Percentiles rank a stretch among this genome's conserved stretches.
Evolutionary conservation across 2,113 vertebrate genomes (phyloP).

Genomic region (Leuciscus idus): DNA sequence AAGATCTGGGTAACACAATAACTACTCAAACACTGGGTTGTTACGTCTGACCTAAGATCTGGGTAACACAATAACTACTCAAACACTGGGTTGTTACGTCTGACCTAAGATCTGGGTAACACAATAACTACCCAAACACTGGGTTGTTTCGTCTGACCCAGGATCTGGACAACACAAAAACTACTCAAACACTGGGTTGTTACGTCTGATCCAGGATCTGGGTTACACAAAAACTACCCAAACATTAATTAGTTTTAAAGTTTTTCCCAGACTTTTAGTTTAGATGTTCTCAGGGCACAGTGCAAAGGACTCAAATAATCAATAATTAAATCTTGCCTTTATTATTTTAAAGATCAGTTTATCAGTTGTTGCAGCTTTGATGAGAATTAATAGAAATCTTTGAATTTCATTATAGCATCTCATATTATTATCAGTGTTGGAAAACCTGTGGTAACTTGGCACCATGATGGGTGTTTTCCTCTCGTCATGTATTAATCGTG

Average conservation of each 20-base stretch:
- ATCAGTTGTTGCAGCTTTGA: neutral
- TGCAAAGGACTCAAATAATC: neutral
- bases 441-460: neutral
- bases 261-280: neutral
- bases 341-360: neutral
- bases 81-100: no score
- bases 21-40: no score
- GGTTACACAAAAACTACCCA: no score
- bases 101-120: no score
- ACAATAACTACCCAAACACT: no score
- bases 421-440: neutral
- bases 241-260: neutral
- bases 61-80: no score
- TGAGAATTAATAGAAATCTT: neutral
- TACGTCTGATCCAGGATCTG: no score
- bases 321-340: neutral
- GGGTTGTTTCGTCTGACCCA: no score
- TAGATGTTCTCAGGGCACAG: neutral
- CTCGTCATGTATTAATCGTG: neutral
- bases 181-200: no score
- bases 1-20: no score
- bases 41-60: no score
- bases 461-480: neutral
- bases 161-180: no score
- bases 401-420: neutral